Percentiles rank a stretch among this genome's conserved stretches.
Conservation (phyloP, 2,888 invertebrate species). For the Dorcus parallelipipedus region DNA sequence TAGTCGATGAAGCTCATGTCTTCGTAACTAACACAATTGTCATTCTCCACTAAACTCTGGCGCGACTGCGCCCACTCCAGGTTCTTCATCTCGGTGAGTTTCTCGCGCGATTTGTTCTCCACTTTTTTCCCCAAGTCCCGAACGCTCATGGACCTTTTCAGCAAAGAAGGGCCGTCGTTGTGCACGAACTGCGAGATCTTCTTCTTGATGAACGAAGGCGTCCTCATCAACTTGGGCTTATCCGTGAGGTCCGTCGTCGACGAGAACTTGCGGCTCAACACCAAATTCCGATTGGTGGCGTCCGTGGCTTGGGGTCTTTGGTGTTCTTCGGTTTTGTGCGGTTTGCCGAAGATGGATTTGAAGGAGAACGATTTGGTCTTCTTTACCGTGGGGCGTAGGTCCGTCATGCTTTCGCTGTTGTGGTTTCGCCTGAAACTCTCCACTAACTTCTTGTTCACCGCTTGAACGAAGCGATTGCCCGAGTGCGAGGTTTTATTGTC, state of each 20-base stretch:
- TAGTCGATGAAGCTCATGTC: constrained; percentile 58
- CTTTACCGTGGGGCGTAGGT: neutral
- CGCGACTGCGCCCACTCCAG: constrained; percentile 54
- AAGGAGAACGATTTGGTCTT: constrained; percentile 15
- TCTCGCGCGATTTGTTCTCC: constrained; percentile 33
- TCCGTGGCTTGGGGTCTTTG: neutral
- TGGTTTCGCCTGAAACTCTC: neutral
- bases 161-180: constrained; percentile 37
- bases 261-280: constrained; percentile 16
- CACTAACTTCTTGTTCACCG: constrained; percentile 3
- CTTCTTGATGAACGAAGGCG: constrained; percentile 42
- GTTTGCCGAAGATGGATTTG: constrained; percentile 16
- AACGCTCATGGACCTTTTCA: constrained; percentile 44
- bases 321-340: constrained; percentile 5
- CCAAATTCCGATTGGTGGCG: constrained; percentile 1
- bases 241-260: constrained; percentile 35
- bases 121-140: constrained; percentile 38
- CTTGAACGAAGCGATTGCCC: constrained; percentile 3
- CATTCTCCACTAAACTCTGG: constrained; percentile 55
- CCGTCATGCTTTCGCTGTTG: neutral
- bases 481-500: constrained; percentile 13
- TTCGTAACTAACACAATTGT: constrained; percentile 56
- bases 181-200: constrained; percentile 33
- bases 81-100: constrained; percentile 41
- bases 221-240: constrained; percentile 24